A percentile compares a stretch with the other conserved stretches of the same genome.
phyloP scores from a whole-genome alignment of 1,140 invertebrate genomes.

The Laodelphax striatellus region DNA sequence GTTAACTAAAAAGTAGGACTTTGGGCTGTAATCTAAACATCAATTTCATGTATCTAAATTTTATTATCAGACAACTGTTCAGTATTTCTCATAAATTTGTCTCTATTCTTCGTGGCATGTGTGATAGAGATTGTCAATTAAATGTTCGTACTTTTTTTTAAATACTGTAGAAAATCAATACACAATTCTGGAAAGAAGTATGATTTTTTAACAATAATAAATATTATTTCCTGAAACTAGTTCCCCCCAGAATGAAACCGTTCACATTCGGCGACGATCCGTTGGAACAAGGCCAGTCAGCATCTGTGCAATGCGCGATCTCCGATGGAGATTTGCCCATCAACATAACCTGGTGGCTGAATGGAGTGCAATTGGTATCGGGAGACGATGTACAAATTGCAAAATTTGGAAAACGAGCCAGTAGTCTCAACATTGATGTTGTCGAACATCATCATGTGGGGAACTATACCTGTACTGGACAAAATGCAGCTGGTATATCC shows the following conservation, averaged over 20 bases:
- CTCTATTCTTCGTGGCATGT: no score
- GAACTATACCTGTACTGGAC: conserved; percentile 58
- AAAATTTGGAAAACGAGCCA: conserved; percentile 44
- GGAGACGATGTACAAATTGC: conserved; percentile 28
- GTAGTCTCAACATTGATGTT: conserved; percentile 55
- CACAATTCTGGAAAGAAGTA: no score
- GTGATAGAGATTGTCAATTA: no score
- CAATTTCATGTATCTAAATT: no score
- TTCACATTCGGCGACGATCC: conserved; percentile 50
- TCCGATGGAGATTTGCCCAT: conserved; percentile 65
- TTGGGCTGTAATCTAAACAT: no score
- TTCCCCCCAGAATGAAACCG: conserved; percentile 57
- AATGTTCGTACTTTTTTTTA: no score
- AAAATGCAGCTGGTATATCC: conserved; percentile 48
- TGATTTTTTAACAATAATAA: no score
- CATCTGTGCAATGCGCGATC: conserved; percentile 62
- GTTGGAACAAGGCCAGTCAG: conserved; percentile 67
- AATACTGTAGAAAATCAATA: no score
- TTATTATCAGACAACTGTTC: no score
- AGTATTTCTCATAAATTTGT: no score
- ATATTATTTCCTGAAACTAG: conserved; percentile 30
- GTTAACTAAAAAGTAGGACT: no score
- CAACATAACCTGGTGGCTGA: conserved; percentile 63
- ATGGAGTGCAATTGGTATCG: conserved; percentile 31
- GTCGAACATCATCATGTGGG: conserved; percentile 44